Percentiles rank a stretch among this genome's conserved stretches.
Evolutionary conservation across 2,888 invertebrate genomes (phyloP).

Genomic region (Muschampia plurimacula): DNA sequence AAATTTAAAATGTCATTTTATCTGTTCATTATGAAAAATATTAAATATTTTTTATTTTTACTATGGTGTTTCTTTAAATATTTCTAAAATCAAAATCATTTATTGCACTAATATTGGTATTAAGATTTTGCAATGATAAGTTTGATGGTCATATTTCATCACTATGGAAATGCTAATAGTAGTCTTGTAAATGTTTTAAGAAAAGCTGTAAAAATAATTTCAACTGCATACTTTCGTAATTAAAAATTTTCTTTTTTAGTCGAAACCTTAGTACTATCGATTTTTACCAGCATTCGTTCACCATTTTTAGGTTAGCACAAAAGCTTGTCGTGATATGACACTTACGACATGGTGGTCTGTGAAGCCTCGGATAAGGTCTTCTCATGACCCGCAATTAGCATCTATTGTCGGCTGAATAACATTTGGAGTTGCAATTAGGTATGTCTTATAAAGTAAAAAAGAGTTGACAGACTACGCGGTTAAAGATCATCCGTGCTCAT

Average conservation of each 20-base stretch:
- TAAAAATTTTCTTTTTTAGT: not conserved
- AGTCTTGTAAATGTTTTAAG: too few relatives aligned
- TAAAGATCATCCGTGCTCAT: not conserved
- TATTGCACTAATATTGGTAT: too few relatives aligned
- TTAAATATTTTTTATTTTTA: too few relatives aligned
- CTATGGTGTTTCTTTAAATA: too few relatives aligned
- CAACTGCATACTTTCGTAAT: too few relatives aligned
- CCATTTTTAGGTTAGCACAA: not conserved
- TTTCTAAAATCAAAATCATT: too few relatives aligned
- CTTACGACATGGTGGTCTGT: constrained; percentile 6
- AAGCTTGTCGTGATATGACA: not conserved
- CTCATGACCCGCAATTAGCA: constrained; percentile 18
- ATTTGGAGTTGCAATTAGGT: not conserved
- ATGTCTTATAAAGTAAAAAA: not conserved
- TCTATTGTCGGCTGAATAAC: constrained; percentile 4
- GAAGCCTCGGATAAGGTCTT: not conserved
- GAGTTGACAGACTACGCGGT: not conserved
- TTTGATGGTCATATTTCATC: too few relatives aligned
- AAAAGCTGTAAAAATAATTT: too few relatives aligned
- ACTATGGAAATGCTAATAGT: too few relatives aligned
- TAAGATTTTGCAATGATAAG: too few relatives aligned
- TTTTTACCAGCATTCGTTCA: not conserved
- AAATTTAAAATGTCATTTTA: too few relatives aligned
- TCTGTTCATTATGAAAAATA: too few relatives aligned
- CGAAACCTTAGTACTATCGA: not conserved